phyloP scores from a whole-genome alignment of 2,888 invertebrate genomes.

The Acrobasis suavella region DNA sequence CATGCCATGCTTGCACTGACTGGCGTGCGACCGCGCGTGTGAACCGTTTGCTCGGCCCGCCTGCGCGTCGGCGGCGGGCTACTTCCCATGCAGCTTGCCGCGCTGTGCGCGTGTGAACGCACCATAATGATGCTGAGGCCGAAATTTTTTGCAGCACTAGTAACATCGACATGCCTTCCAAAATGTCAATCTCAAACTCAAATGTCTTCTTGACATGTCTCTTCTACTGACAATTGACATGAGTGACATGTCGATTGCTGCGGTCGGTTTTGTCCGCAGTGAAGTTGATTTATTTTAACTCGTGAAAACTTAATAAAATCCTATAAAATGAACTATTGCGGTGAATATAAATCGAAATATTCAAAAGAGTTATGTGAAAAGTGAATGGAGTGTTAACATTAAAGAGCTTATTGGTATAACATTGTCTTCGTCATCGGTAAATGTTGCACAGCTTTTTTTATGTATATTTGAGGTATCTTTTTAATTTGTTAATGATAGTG shows the following conservation, averaged over 20 bases:
- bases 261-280: constrained; percentile 43
- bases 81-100: too few species aligned
- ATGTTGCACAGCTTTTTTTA: constrained; percentile 10
- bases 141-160: too few species aligned
- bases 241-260: constrained; percentile 39
- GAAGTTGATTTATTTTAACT: constrained; percentile 44
- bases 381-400: constrained; percentile 44
- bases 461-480: constrained; percentile 3
- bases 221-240: too few species aligned
- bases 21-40: too few species aligned
- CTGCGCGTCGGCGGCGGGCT: too few species aligned
- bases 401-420: constrained; percentile 39
- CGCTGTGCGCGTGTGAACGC: too few species aligned
- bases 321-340: neutral
- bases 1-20: too few species aligned
- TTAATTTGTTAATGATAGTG: neutral
- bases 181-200: constrained; percentile 34
- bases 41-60: too few species aligned
- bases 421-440: constrained; percentile 23
- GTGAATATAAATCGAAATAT: constrained; percentile 22
- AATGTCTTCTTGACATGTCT: neutral
- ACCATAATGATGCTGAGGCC: too few species aligned
- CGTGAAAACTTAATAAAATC: constrained; percentile 9
- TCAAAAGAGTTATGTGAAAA: constrained; percentile 30
- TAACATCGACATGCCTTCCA: too few species aligned